These are phyloP conservation scores for Sisyra nigra DNA, from an alignment of 2,888 invertebrate species.

Conservation along the genomic window DNA sequence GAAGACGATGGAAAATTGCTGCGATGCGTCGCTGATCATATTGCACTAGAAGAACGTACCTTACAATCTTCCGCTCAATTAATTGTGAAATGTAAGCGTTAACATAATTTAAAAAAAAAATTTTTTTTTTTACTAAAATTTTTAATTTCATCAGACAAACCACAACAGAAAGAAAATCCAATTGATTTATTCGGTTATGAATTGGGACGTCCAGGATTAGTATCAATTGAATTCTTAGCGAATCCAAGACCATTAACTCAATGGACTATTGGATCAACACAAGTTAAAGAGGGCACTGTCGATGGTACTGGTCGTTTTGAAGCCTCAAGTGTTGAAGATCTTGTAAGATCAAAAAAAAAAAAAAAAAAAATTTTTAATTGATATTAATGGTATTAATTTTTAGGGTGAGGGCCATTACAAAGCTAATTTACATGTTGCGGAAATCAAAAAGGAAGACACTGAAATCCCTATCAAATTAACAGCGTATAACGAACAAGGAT, in stretches of 20 bases:
- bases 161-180: conserved; percentile 37
- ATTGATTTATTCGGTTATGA: conserved; percentile 58
- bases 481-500: conserved; percentile 52
- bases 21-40: conserved; percentile 51
- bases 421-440: conserved; percentile 45
- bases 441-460: conserved; percentile 58
- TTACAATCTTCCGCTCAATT: conserved; percentile 27
- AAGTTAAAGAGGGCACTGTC: conserved; percentile 32
- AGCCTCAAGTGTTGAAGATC: conserved; percentile 28
- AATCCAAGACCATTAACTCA: conserved; percentile 53
- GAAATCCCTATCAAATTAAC: conserved; percentile 50
- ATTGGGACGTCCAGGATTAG: conserved; percentile 49
- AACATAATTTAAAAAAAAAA: conserved; percentile 9
- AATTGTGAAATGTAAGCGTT: conserved; percentile 37
- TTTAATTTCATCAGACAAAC: conserved; percentile 36
- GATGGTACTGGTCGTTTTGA: conserved; percentile 32
- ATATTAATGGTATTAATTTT: conserved; percentile 9
- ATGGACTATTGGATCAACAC: conserved; percentile 46
- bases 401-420: conserved; percentile 54
- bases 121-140: conserved; percentile 1
- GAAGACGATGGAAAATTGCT: conserved; percentile 48
- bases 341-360: conserved; percentile 23
- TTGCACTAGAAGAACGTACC: conserved; percentile 30
- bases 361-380: not conserved
- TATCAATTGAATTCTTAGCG: conserved; percentile 55